Conservation (phyloP, 1,140 invertebrate species). For the Drosophila guanche region DNA sequence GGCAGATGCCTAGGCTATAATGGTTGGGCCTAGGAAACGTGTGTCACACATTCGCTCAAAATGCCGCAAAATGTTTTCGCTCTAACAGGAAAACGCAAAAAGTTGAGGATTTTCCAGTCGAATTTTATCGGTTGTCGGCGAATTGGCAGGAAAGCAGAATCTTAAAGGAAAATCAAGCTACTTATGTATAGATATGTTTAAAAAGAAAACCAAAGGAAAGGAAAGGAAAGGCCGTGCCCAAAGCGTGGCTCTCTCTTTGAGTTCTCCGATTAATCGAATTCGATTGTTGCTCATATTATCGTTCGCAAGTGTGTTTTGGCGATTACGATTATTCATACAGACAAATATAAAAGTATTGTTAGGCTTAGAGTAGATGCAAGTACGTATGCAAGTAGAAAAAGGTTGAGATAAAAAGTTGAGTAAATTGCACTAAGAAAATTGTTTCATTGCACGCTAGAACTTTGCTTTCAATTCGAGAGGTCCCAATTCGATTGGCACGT, state of each 20-base stretch:
- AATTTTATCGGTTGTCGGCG: slow-evolving; percentile 8
- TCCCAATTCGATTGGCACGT: slow-evolving; percentile 7
- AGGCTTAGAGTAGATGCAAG: background rate
- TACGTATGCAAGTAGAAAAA: slow-evolving; percentile 32
- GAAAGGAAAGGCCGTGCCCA: slow-evolving; percentile 68
- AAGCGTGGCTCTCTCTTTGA: slow-evolving; percentile 43
- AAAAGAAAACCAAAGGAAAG: slow-evolving; percentile 22
- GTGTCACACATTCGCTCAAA: slow-evolving; percentile 40
- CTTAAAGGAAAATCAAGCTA: slow-evolving; percentile 9
- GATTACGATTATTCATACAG: slow-evolving; percentile 11
- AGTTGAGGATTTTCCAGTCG: slow-evolving; percentile 26
- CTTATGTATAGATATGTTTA: background rate
- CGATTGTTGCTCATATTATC: slow-evolving; percentile 18
- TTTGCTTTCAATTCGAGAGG: slow-evolving; percentile 51
- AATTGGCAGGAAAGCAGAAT: slow-evolving; percentile 46
- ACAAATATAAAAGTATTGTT: slow-evolving; percentile 14
- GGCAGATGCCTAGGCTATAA: slow-evolving; percentile 12
- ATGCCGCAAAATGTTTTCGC: slow-evolving; percentile 28
- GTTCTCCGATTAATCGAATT: slow-evolving; percentile 33
- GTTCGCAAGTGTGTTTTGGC: slow-evolving; percentile 41
- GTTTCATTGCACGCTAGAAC: slow-evolving; percentile 68
- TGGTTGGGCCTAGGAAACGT: slow-evolving; percentile 11
- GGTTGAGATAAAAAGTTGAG: slow-evolving; percentile 24
- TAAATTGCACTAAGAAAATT: slow-evolving; percentile 54
- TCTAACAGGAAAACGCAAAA: slow-evolving; percentile 13